These are phyloP conservation scores for Dermatophagoides farinae DNA, from an alignment of 1,140 invertebrate genomes.

Conservation along the genomic window DNA sequence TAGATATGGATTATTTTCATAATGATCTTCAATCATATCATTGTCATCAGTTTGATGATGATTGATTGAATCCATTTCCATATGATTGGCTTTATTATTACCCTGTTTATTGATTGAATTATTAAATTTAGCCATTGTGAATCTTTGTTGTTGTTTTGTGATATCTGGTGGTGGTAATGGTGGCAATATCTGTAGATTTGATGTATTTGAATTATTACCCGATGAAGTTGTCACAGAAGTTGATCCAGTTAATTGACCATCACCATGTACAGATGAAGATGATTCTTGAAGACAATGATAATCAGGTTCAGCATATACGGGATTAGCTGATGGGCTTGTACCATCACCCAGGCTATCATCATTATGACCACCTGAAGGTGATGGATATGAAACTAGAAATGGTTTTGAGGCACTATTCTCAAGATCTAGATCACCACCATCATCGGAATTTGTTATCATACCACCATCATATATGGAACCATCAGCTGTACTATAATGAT, in stretches of 20 bases:
- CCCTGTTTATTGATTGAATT: neutral
- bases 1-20: too few relatives aligned
- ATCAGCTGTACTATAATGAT: neutral
- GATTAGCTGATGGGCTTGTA: neutral
- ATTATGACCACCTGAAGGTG: neutral
- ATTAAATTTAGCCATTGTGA: neutral
- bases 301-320: neutral
- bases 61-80: neutral
- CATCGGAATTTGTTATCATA: neutral
- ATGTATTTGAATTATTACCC: neutral
- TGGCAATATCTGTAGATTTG: neutral
- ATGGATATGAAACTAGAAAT: conserved; percentile 2
- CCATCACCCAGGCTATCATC: too few relatives aligned
- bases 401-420: neutral
- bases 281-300: neutral
- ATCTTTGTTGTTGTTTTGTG: neutral
- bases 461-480: neutral
- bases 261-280: neutral
- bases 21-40: neutral
- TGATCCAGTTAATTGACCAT: neutral
- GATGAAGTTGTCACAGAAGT: neutral
- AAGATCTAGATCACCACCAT: neutral
- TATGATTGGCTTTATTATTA: neutral
- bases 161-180: neutral
- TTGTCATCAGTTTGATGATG: neutral